Conservation (phyloP, 2,888 invertebrate species). For the Pandemis cinnamomeana region DNA sequence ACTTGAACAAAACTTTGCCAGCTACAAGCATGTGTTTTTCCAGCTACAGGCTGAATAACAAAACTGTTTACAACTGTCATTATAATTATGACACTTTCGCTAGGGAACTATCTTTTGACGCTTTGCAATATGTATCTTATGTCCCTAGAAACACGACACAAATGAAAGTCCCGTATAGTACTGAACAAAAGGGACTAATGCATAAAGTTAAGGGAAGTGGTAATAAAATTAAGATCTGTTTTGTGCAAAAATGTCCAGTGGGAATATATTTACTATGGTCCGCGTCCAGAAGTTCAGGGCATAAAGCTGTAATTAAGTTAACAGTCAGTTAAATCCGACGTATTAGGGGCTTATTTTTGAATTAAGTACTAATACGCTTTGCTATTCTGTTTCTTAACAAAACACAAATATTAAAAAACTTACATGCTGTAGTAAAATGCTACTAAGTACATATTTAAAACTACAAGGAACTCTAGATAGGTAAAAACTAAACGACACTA, state of each 20-base stretch:
- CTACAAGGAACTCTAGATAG: too few relatives aligned
- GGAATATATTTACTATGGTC: constrained; percentile 32
- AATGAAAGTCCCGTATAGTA: constrained; percentile 3
- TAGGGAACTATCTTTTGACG: constrained; percentile 20
- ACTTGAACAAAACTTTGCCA: neutral
- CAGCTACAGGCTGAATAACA: neutral
- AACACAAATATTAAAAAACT: neutral
- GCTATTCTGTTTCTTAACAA: neutral
- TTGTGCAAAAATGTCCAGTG: constrained; percentile 40
- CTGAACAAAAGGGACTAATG: constrained; percentile 28
- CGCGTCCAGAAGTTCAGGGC: constrained; percentile 33
- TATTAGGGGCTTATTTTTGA: constrained; percentile 62
- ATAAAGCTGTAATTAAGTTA: constrained; percentile 63
- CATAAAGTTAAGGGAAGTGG: constrained; percentile 34
- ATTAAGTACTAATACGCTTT: neutral
- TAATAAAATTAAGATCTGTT: constrained; percentile 39
- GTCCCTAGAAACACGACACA: constrained; percentile 5
- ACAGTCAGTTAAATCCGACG: constrained; percentile 69
- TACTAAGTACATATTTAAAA: too few relatives aligned
- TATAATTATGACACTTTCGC: constrained; percentile 33
- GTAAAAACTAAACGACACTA: too few relatives aligned
- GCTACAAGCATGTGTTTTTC: neutral
- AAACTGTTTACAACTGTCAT: constrained; percentile 25
- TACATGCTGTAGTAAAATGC: neutral
- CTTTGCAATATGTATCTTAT: constrained; percentile 19